A percentile compares a stretch with the other conserved stretches of the same genome.
Conservation (phyloP, 2,113 vertebrate species). For the Phainopepla nitens region DNA sequence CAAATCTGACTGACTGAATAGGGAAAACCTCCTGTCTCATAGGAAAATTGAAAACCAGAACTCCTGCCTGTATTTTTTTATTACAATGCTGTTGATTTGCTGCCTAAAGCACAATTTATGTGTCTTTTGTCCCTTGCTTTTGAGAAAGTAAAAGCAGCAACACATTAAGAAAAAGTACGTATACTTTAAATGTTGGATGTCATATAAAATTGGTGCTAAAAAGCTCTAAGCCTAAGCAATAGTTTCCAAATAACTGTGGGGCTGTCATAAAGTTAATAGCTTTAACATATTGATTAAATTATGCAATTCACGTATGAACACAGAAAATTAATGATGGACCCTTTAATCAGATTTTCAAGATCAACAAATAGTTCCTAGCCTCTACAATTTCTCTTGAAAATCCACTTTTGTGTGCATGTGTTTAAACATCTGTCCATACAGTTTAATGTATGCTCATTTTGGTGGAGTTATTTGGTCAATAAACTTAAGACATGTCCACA, state of each 20-base stretch:
- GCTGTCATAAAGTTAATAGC: neutral
- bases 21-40: neutral
- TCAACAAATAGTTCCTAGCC: neutral
- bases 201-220: neutral
- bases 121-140: neutral
- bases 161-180: neutral
- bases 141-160: neutral
- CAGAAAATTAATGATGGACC: neutral
- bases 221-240: neutral
- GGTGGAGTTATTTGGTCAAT: neutral
- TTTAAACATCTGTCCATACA: neutral
- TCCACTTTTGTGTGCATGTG: neutral
- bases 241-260: neutral
- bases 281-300: neutral
- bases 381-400: neutral
- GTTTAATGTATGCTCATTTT: neutral
- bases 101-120: neutral
- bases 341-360: neutral
- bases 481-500: neutral
- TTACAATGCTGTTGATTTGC: neutral
- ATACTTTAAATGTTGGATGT: neutral
- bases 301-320: neutral
- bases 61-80: neutral
- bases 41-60: neutral
- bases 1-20: neutral